Base-by-base conservation (phyloP, 2,113 vertebrate genomes). In the Psophia crepitans region DNA sequence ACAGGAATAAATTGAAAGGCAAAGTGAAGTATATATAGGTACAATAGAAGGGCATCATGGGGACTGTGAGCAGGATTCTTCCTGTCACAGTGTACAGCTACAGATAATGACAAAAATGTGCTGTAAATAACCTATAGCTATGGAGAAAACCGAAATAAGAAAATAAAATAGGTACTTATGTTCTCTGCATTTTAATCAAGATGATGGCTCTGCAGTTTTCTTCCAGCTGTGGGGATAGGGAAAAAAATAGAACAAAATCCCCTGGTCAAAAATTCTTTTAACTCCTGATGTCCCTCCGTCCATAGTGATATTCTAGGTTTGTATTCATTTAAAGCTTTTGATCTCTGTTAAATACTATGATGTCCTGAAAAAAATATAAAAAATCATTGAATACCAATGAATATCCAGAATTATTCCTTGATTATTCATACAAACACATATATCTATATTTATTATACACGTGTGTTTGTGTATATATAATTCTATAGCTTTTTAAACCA, bases 181-280 rank as follows among this genome's bases (percentile, higher is more conserved):
- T 75, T 89, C 44, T 75, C 54, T 92, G 63, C 30, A 61, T 96
- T 96, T 95, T 90, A 93, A 94, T 65, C 44, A 82, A 61, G 35
- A 70, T 58, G 37, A 68, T 87, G n/a, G 14, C 12, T 87, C 17
- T 3, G 4, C 14, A 58, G 32, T 84, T 84, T 79, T 91, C n/a
- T 87, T 87, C 33, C 32, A 51, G 20, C 37, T 70, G 26, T 58
- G 20, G 16, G 33, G 7, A 2, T 5, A 53, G 39, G 9, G 33
- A 17, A 37, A 33, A 48, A 70, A 85, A 51, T 1, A 43, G 11
- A 81, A 43, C 2, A 70, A 93, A 94, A 43, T 39, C 11, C 22
- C 28, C 2, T 63, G 19, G 21, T 14, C n/a, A 95, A 44, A 75
- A 64, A 23, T 48, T 41, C 4, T 58, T 90, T 91, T 71, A 89